A percentile compares a stretch with the other conserved stretches of the same genome.
Conservation (phyloP, 2,888 invertebrate genomes). For the Lobophora halterata region DNA sequence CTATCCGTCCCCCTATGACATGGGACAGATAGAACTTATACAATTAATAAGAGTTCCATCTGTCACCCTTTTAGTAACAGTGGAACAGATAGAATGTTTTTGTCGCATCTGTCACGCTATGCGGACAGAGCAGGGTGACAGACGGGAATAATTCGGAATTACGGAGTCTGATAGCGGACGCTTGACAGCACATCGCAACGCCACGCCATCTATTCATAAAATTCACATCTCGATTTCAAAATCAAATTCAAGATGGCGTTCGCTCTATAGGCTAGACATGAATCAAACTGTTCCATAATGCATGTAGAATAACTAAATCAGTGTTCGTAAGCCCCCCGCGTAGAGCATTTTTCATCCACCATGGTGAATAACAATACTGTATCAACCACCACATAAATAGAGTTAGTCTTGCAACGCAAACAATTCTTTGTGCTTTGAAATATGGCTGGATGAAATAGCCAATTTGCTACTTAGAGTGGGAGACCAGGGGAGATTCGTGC, state of each 20-base stretch:
- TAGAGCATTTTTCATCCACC: constrained; percentile 64
- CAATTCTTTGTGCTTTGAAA: constrained; percentile 52
- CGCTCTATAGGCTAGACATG: constrained; percentile 54
- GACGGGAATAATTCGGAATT: too few relatives aligned
- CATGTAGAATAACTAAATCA: constrained; percentile 65
- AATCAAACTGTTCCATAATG: constrained; percentile 72
- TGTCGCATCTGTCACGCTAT: too few relatives aligned
- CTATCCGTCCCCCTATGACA: too few relatives aligned
- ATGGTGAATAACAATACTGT: constrained; percentile 24
- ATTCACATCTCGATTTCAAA: constrained; percentile 41
- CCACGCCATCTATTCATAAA: constrained; percentile 37
- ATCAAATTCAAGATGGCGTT: constrained; percentile 48
- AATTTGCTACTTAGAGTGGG: constrained; percentile 31
- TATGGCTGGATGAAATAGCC: constrained; percentile 40
- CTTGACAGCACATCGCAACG: constrained; percentile 5
- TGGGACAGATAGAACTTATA: too few relatives aligned
- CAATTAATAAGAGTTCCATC: too few relatives aligned
- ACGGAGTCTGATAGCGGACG: constrained; percentile 1
- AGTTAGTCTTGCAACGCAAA: constrained; percentile 42
- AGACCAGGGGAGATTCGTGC: background rate
- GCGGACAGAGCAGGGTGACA: too few relatives aligned
- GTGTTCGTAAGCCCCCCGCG: constrained; percentile 63
- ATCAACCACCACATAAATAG: constrained; percentile 47
- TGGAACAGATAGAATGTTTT: too few relatives aligned
- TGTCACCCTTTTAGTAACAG: too few relatives aligned